Base-by-base conservation (phyloP, 2,113 vertebrate species). In the Ploceus nigricollis region DNA sequence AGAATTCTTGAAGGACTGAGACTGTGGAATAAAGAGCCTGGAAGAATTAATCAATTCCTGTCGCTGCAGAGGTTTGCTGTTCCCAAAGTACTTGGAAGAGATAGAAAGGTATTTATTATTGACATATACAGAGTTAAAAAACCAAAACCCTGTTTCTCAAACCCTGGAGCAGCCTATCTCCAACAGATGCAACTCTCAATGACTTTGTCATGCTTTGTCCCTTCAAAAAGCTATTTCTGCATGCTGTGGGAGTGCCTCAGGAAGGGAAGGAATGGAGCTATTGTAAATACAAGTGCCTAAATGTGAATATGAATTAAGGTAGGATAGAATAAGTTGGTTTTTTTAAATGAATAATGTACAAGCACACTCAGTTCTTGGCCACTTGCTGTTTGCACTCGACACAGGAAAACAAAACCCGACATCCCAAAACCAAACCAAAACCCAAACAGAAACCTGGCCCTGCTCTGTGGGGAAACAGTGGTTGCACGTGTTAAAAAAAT, bases 201-300 rank as follows among this genome's bases (percentile, higher is more conserved):
- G 85, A 77, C 91, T 93, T 95, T 83, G 87, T 91, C 82, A 68
- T 69, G 58, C 82, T 95, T 90, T 94, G 93, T 92, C 92, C 90
- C 92, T 92, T 94, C 51, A 27, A 19, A 91, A 93, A 96, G 85
- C 82, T 95, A 94, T 96, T 97, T 94, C 88, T 93, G 90, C 82
- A 64, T 45, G 71, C 82, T 87, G 85, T 93, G 40, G 90, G 92
- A 90, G 90, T 90, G 85, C 78, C 48, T 90, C 80, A 23, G 81
- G 89, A 95, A 90, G 75, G 56, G 73, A 92, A 88, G 82, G 57
- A 90, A 87, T 1, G 28, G 71, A 92, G 72, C 75, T 51, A 75
- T 90, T 96, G 94, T 94, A 96, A 97, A 95, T 90, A 96, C 24
- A 50, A 77, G 58, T 85, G 65, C 73, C 82, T 65, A 57, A 89